Percentiles rank a stretch among this genome's conserved stretches.
phyloP scores from a whole-genome alignment of 2,888 invertebrate species.

The Nephrocerus scutellatus region DNA sequence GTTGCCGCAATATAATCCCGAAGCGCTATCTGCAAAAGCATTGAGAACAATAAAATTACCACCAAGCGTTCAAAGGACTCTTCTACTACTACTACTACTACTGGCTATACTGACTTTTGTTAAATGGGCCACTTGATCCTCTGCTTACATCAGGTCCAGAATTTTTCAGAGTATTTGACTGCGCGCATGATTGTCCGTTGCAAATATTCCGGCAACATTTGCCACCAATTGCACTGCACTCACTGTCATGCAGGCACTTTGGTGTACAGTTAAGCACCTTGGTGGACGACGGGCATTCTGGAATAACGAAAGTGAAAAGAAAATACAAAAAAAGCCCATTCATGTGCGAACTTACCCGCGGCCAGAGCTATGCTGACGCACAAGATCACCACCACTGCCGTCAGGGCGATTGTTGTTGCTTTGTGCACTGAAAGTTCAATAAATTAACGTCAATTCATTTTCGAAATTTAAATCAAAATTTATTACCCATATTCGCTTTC shows the following conservation, averaged over 20 bases:
- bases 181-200: slow-evolving; percentile 60
- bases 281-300: slow-evolving; percentile 57
- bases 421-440: too few species aligned
- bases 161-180: slow-evolving; percentile 43
- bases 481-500: too few species aligned
- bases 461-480: too few species aligned
- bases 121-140: slow-evolving; percentile 21
- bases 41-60: slow-evolving; percentile 2
- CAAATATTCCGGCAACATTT: slow-evolving; percentile 66
- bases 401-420: slow-evolving; percentile 19
- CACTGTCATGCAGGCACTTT: slow-evolving; percentile 59
- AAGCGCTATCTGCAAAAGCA: slow-evolving; percentile 32
- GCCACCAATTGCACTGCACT: slow-evolving; percentile 58
- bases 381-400: slow-evolving; percentile 25
- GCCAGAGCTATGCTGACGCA: slow-evolving; percentile 25
- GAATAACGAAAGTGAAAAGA: slow-evolving; percentile 1
- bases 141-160: slow-evolving; percentile 35
- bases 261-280: slow-evolving; percentile 62
- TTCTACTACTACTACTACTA: neutral
- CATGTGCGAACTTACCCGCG: slow-evolving; percentile 26
- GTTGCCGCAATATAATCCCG: slow-evolving; percentile 61
- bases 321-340: neutral
- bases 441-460: too few species aligned
- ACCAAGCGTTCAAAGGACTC: neutral
- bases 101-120: neutral